These are phyloP conservation scores for Amphiprion clarkii DNA, from an alignment of 2,797 vertebrate genomes.

Conservation along the genomic window DNA sequence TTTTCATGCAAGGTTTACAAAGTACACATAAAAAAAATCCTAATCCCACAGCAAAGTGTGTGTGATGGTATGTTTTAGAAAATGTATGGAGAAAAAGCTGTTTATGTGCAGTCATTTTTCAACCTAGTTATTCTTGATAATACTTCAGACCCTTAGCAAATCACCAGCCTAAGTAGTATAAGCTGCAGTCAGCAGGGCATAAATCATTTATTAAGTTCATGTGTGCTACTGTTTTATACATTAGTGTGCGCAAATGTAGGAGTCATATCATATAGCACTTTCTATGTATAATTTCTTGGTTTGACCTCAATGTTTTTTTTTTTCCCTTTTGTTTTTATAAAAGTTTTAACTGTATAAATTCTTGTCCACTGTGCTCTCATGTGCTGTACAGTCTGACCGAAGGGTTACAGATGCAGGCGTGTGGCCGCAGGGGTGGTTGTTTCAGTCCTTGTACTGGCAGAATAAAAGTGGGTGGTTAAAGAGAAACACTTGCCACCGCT, in stretches of 20 bases:
- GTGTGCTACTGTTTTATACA: not conserved
- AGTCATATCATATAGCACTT: not conserved
- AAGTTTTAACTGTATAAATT: not conserved
- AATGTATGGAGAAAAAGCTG: conserved; percentile 21
- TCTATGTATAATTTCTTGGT: not conserved
- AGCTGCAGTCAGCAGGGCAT: conserved; percentile 17
- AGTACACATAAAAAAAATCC: conserved; percentile 29
- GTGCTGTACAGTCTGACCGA: not conserved
- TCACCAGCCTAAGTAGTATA: not conserved
- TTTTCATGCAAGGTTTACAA: not conserved
- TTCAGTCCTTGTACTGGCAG: not conserved
- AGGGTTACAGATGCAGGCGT: not conserved
- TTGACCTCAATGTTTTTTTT: not conserved
- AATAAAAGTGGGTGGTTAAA: conserved; percentile 20
- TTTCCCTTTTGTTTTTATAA: not conserved
- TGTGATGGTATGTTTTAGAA: conserved; percentile 25
- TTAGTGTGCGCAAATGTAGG: not conserved
- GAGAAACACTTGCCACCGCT: not conserved
- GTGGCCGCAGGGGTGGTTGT: not conserved
- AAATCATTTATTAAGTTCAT: conserved; percentile 1
- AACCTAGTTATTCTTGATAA: conserved; percentile 39
- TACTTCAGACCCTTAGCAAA: not conserved
- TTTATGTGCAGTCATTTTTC: conserved; percentile 32
- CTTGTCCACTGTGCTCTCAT: not conserved
- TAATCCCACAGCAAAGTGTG: conserved; percentile 32